Percentiles rank a stretch among this genome's conserved stretches.
Evolutionary conservation across 2,888 invertebrate species (phyloP).

Genomic region (Heliconius charithonia): DNA sequence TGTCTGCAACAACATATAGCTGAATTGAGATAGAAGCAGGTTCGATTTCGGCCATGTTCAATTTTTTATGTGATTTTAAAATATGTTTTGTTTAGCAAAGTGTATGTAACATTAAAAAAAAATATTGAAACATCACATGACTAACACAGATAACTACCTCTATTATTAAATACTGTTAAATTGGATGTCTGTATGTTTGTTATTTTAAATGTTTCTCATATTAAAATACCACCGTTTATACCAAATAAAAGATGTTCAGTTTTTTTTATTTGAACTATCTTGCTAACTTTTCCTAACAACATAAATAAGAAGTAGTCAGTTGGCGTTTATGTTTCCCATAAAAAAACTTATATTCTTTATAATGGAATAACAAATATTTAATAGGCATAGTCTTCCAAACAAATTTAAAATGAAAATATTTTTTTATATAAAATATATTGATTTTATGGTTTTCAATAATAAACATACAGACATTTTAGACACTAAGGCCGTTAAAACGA

Average conservation of each 20-base stretch:
- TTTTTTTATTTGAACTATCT: conserved; percentile 4
- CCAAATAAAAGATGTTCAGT: conserved; percentile 25
- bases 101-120: not conserved
- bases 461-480: conserved; percentile 56
- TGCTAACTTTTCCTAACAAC: not conserved
- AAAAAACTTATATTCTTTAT: not conserved
- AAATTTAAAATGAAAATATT: not conserved
- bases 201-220: conserved; percentile 11
- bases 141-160: conserved; percentile 31
- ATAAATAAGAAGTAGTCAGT: not conserved
- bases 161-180: conserved; percentile 28
- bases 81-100: not conserved
- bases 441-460: conserved; percentile 10
- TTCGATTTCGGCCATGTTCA: not conserved
- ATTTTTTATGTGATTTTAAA: not conserved
- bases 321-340: not conserved
- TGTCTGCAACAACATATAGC: not conserved
- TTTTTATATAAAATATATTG: not conserved
- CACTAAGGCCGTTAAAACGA: conserved; percentile 63
- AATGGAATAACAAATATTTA: not conserved
- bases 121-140: conserved; percentile 8
- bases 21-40: not conserved
- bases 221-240: conserved; percentile 29
- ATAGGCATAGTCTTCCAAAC: conserved; percentile 23
- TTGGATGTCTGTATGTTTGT: conserved; percentile 39